A percentile compares a stretch with the other conserved stretches of the same genome.
Conservation (phyloP, 2,113 vertebrate species). For the Gopherus evgoodei region DNA sequence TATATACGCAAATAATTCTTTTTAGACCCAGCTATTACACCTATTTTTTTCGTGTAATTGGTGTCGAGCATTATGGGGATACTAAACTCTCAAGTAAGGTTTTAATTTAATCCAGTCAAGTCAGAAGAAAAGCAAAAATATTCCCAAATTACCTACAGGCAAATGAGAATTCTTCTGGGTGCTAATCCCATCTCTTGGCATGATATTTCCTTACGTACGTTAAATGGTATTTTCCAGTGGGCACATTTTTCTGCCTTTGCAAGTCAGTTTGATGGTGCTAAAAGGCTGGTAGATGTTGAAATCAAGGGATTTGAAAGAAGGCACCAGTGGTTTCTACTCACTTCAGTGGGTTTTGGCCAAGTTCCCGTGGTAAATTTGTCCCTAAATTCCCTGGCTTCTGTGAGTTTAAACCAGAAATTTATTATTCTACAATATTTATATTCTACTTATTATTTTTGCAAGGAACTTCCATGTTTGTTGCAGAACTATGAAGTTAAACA, state of each 20-base stretch:
- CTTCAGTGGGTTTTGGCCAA: neutral
- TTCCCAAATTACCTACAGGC: neutral
- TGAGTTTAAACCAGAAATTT: neutral
- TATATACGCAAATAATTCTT: neutral
- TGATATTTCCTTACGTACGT: neutral
- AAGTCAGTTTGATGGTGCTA: neutral
- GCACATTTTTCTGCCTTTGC: neutral
- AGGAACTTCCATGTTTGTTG: neutral
- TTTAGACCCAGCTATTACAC: neutral
- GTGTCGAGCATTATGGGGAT: neutral
- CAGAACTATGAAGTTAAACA: neutral
- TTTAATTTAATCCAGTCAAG: slow-evolving; percentile 2
- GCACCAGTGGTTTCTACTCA: slow-evolving; percentile 9
- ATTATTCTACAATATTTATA: neutral
- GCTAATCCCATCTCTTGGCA: neutral
- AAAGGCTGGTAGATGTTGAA: neutral
- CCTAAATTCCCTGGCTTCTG: neutral
- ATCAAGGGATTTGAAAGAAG: neutral
- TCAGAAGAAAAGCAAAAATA: neutral
- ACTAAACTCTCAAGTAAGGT: slow-evolving; percentile 13
- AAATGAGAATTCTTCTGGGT: neutral
- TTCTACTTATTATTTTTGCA: neutral
- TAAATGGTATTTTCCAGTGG: neutral
- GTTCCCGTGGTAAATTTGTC: neutral
- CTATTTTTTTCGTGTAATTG: neutral